phyloP scores from a whole-genome alignment of 2,113 vertebrate genomes.

The Chaenocephalus aceratus region DNA sequence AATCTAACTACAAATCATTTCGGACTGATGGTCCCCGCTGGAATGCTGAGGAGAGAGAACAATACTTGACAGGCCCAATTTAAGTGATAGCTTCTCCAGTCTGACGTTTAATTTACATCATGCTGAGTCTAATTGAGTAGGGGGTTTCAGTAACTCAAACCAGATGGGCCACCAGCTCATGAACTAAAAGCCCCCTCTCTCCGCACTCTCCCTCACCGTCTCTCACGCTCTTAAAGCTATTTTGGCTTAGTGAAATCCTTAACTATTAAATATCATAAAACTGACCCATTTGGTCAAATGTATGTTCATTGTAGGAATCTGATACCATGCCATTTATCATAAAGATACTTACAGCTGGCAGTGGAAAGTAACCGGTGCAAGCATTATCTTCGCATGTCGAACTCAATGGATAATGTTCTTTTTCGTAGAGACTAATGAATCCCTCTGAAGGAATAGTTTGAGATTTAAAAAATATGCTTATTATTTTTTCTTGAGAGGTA shows the following conservation, averaged over 20 bases:
- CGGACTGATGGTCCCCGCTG: conserved; percentile 58
- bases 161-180: conserved; percentile 83
- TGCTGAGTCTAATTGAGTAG: conserved; percentile 80
- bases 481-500: conserved; percentile 19
- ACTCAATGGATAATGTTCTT: conserved; percentile 17
- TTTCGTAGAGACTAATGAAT: conserved; percentile 37
- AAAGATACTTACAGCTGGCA: conserved; percentile 37
- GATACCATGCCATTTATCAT: conserved; percentile 53
- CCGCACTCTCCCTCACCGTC: conserved; percentile 6
- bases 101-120: conserved; percentile 84
- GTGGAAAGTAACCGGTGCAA: conserved; percentile 11
- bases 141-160: conserved; percentile 74
- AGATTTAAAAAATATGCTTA: conserved; percentile 11
- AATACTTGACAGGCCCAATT: conserved; percentile 79
- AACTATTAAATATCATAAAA: conserved; percentile 59
- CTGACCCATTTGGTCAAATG: conserved; percentile 45
- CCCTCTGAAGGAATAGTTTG: conserved; percentile 10
- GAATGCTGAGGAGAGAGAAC: conserved; percentile 73
- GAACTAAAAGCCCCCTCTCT: conserved; percentile 51
- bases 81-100: conserved; percentile 77
- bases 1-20: conserved; percentile 80
- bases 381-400: conserved; percentile 47
- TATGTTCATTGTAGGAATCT: conserved; percentile 45
- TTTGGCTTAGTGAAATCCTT: conserved; percentile 61
- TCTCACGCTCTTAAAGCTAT: conserved; percentile 25